Conservation (phyloP, 2,797 vertebrate genomes). For the Cetoscarus ocellatus region DNA sequence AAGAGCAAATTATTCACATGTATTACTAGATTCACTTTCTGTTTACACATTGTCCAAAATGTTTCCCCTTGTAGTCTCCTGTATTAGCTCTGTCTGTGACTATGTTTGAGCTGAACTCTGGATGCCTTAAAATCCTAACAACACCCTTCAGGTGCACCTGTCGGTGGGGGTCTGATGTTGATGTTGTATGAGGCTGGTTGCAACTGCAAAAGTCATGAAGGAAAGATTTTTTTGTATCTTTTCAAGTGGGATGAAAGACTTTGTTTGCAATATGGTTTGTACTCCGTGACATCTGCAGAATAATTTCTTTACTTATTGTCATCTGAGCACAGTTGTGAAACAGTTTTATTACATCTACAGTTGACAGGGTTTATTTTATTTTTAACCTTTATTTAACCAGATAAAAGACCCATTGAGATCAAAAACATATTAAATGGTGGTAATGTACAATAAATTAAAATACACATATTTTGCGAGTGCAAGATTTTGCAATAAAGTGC, state of each 20-base stretch:
- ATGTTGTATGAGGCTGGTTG: not conserved
- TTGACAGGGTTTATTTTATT: too few species aligned
- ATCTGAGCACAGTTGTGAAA: too few species aligned
- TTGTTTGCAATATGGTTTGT: not conserved
- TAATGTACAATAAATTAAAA: too few species aligned
- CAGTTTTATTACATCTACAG: too few species aligned
- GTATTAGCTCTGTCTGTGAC: conserved; percentile 5
- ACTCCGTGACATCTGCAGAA: not conserved
- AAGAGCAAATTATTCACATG: not conserved
- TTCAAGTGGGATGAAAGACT: too few species aligned
- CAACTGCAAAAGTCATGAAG: conserved; percentile 15
- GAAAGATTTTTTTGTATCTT: conserved; percentile 3
- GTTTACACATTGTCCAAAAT: not conserved
- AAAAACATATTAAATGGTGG: too few species aligned
- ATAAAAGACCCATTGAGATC: too few species aligned
- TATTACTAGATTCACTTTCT: not conserved
- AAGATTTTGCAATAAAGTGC: too few species aligned
- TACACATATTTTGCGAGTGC: too few species aligned
- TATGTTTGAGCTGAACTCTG: conserved; percentile 8
- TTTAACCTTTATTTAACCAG: too few species aligned
- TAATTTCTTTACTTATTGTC: too few species aligned
- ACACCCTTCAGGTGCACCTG: conserved; percentile 48
- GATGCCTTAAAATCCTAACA: conserved; percentile 31
- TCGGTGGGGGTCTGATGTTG: conserved; percentile 18
- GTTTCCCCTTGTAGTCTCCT: not conserved